Conservation (phyloP, 2,888 invertebrate species). For the Epinotia bilunana region DNA sequence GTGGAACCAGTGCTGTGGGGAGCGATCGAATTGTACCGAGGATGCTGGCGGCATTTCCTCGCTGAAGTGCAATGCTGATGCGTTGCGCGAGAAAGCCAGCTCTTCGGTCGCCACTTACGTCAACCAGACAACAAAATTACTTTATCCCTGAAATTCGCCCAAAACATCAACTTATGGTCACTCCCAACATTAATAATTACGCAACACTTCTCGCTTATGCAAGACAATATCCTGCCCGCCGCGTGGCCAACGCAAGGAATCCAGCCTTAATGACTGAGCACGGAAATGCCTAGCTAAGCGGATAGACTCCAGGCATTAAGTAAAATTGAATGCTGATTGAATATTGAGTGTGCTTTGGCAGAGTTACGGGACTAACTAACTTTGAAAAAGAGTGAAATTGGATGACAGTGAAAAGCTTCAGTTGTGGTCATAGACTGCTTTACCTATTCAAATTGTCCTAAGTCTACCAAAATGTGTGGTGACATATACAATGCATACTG, state of each 20-base stretch:
- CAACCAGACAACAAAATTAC: too few relatives aligned
- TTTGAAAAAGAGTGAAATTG: background rate
- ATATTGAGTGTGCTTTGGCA: slow-evolving; percentile 17
- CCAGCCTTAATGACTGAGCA: slow-evolving; percentile 74
- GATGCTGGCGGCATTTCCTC: too few relatives aligned
- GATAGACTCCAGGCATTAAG: slow-evolving; percentile 26
- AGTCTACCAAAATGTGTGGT: too few relatives aligned
- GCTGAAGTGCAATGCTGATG: too few relatives aligned
- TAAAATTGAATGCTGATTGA: slow-evolving; percentile 29
- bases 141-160: background rate
- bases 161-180: background rate
- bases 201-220: slow-evolving; percentile 11
- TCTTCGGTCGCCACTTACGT: too few relatives aligned
- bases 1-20: too few relatives aligned
- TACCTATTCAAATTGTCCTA: too few relatives aligned
- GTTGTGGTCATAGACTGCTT: too few relatives aligned
- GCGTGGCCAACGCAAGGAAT: slow-evolving; percentile 64
- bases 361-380: slow-evolving; percentile 6
- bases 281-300: slow-evolving; percentile 60
- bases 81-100: too few relatives aligned
- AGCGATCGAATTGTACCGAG: too few relatives aligned
- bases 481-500: too few relatives aligned
- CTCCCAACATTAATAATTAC: slow-evolving; percentile 3
- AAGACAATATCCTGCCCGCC: slow-evolving; percentile 37
- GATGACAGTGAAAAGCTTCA: too few relatives aligned